Percentiles rank a stretch among this genome's conserved stretches.
Evolutionary conservation across 1,140 invertebrate species (phyloP).

Genomic region (Babylonia areolata): DNA sequence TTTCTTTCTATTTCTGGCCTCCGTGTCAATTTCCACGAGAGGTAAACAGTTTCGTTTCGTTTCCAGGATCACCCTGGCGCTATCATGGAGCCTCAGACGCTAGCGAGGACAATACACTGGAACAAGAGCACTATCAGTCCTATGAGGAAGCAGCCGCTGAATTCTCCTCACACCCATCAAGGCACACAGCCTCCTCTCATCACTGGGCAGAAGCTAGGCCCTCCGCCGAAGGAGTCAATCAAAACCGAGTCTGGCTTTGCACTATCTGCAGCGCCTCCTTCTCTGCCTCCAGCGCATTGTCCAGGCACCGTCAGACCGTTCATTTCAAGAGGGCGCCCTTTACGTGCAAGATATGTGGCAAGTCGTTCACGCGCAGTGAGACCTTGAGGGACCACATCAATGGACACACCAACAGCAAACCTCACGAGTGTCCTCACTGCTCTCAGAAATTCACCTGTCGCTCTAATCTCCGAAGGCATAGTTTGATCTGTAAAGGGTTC

Average conservation of each 20-base stretch:
- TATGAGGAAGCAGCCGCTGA: background rate
- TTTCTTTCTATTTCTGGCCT: too few relatives aligned
- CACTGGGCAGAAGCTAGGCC: background rate
- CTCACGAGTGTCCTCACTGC: conserved; percentile 9
- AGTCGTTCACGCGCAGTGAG: background rate
- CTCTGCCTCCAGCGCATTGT: background rate
- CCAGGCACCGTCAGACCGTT: background rate
- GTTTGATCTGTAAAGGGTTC: background rate
- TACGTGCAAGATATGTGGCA: background rate
- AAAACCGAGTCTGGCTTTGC: background rate
- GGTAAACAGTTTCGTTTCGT: background rate
- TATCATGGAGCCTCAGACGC: background rate
- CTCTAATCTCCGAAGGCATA: background rate
- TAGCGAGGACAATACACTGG: background rate
- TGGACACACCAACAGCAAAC: background rate
- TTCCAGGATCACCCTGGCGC: background rate
- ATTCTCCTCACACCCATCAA: background rate
- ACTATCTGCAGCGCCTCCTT: background rate
- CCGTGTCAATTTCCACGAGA: background rate
- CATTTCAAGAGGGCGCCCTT: background rate
- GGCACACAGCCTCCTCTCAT: background rate
- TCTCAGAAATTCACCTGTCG: background rate
- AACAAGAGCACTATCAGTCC: background rate
- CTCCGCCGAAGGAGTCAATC: background rate
- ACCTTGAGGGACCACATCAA: background rate